Percentiles rank a stretch among this genome's conserved stretches.
These are phyloP conservation scores for Eudyptes chrysolophus DNA, from an alignment of 2,113 vertebrate species.

Conservation along the genomic window DNA sequence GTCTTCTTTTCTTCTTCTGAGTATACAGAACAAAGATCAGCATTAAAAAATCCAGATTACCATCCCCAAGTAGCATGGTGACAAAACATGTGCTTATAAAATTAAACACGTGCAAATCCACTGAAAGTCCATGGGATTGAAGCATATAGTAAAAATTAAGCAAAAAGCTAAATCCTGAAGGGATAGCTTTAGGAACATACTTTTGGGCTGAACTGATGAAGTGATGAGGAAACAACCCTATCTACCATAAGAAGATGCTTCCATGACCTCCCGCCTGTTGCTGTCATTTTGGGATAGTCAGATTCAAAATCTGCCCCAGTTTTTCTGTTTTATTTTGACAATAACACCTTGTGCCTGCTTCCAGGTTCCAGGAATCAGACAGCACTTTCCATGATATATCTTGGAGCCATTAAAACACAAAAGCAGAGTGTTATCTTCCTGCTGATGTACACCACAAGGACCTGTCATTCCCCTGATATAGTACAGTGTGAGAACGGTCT, in stretches of 20 bases:
- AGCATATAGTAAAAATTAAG: neutral
- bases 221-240: neutral
- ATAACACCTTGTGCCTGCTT: neutral
- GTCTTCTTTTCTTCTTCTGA: neutral
- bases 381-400: slow-evolving; percentile 19
- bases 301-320: neutral
- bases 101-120: neutral
- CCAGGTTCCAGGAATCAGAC: neutral
- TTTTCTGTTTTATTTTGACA: neutral
- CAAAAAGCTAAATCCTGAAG: neutral
- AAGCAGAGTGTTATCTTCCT: slow-evolving; percentile 42
- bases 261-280: neutral
- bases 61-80: neutral
- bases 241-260: neutral
- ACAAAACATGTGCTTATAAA: neutral
- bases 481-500: neutral
- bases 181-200: neutral
- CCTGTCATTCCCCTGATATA: slow-evolving; percentile 49
- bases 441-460: slow-evolving; percentile 36
- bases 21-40: neutral
- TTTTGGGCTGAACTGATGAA: neutral
- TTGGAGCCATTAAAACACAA: slow-evolving; percentile 42
- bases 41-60: neutral
- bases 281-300: neutral
- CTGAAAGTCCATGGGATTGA: neutral